phyloP scores from a whole-genome alignment of 1,140 invertebrate species.

The Eriocheir sinensis region DNA sequence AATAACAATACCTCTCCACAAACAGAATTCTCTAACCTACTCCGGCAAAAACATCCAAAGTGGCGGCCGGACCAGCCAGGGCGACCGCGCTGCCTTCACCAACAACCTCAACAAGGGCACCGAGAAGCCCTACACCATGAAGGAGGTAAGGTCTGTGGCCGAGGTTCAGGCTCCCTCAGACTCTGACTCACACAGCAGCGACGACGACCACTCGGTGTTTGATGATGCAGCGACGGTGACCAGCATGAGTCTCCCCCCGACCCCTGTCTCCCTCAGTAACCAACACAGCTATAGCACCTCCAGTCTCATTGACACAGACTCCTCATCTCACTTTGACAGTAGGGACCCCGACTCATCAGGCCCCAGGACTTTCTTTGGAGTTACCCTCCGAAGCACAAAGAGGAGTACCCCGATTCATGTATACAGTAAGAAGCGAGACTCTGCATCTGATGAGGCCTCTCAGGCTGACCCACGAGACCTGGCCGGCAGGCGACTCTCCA shows the following conservation, averaged over 20 bases:
- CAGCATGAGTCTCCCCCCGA: conserved; percentile 68
- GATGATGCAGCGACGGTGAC: conserved; percentile 60
- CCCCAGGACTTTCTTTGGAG: conserved; percentile 64
- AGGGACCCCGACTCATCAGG: background rate
- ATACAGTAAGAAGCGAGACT: conserved; percentile 30
- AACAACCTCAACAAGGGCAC: conserved; percentile 70
- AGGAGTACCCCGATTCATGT: background rate
- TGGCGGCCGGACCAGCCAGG: background rate
- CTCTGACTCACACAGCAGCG: conserved; percentile 49
- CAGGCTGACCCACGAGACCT: background rate
- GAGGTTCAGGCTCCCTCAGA: background rate
- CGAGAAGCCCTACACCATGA: conserved; percentile 69
- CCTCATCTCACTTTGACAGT: conserved; percentile 53
- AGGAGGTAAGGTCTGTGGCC: conserved; percentile 72
- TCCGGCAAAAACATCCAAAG: conserved; percentile 65
- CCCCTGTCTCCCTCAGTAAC: conserved; percentile 59
- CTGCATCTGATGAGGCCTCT: conserved; percentile 29
- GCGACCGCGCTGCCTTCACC: conserved; percentile 52
- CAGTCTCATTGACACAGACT: conserved; percentile 72
- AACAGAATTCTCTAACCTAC: conserved; percentile 62
- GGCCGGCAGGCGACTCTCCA: background rate
- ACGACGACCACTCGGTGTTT: conserved; percentile 57
- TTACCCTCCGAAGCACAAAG: conserved; percentile 54
- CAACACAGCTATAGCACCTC: conserved; percentile 57
- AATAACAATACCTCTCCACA: background rate